phyloP scores from a whole-genome alignment of 2,888 invertebrate genomes.

The Barypeithes pellucidus region DNA sequence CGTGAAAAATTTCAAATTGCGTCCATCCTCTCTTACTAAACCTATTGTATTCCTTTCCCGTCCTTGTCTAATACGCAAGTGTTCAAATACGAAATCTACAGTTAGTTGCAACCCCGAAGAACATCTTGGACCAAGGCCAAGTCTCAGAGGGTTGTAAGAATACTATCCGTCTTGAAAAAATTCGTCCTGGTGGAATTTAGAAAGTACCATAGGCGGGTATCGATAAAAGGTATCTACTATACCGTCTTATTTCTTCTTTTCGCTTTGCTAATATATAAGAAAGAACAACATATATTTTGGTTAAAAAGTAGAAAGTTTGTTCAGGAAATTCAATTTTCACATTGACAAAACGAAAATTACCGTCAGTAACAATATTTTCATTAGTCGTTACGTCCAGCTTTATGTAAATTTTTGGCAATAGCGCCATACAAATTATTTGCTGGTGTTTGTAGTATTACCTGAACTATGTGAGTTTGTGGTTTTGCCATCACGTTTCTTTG shows the following conservation, averaged over 20 bases:
- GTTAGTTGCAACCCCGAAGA: constrained; percentile 64
- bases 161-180: constrained; percentile 64
- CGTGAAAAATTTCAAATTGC: constrained; percentile 66
- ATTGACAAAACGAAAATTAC: too few relatives aligned
- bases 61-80: constrained; percentile 53
- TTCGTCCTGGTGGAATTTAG: constrained; percentile 46
- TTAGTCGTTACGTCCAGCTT: too few relatives aligned
- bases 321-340: too few relatives aligned
- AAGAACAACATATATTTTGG: neutral
- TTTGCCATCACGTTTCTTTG: too few relatives aligned
- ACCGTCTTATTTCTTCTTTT: neutral
- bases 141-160: constrained; percentile 67
- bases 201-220: constrained; percentile 40
- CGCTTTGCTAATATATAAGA: neutral
- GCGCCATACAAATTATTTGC: too few relatives aligned
- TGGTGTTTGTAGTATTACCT: too few relatives aligned
- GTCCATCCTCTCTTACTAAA: constrained; percentile 59
- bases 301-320: too few relatives aligned
- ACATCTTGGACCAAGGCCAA: constrained; percentile 68
- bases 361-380: too few relatives aligned
- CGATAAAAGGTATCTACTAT: neutral
- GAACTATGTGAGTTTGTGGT: too few relatives aligned
- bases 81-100: constrained; percentile 46
- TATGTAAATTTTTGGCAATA: too few relatives aligned
- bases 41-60: constrained; percentile 56